Percentiles rank a stretch among this genome's conserved stretches.
These are phyloP conservation scores for Pollimyrus isidori DNA, from an alignment of 2,113 vertebrate genomes.

Conservation along the genomic window DNA sequence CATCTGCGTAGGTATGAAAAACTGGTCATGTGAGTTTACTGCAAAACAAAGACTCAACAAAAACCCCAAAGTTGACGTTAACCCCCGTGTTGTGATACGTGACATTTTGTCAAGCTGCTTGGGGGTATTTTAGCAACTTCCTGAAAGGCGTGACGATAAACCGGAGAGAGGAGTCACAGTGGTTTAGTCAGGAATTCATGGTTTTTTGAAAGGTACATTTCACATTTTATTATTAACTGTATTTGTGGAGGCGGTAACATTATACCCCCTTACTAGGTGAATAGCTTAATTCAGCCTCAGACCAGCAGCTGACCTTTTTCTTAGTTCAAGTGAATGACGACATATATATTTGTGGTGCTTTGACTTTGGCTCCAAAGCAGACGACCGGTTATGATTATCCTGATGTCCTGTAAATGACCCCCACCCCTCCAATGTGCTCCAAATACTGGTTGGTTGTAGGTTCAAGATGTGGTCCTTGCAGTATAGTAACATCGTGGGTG, in stretches of 20 bases:
- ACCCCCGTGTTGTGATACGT: slow-evolving; percentile 23
- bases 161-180: slow-evolving; percentile 18
- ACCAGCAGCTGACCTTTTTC: background rate
- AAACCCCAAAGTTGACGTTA: slow-evolving; percentile 51
- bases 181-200: background rate
- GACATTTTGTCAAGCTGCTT: slow-evolving; percentile 40
- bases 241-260: background rate
- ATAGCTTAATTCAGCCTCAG: background rate
- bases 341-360: slow-evolving; percentile 12
- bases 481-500: background rate
- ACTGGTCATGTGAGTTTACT: slow-evolving; percentile 44
- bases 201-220: background rate
- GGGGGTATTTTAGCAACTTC: background rate
- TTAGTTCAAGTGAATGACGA: background rate
- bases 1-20: slow-evolving; percentile 39
- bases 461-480: background rate
- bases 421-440: background rate
- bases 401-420: background rate
- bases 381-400: background rate
- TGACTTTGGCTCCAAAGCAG: background rate
- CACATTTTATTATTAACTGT: background rate
- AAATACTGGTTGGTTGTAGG: background rate
- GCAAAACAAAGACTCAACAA: slow-evolving; percentile 28
- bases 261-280: background rate
- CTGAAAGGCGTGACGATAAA: slow-evolving; percentile 26